phyloP scores from a whole-genome alignment of 2,888 invertebrate genomes.

The Allygus modestus region DNA sequence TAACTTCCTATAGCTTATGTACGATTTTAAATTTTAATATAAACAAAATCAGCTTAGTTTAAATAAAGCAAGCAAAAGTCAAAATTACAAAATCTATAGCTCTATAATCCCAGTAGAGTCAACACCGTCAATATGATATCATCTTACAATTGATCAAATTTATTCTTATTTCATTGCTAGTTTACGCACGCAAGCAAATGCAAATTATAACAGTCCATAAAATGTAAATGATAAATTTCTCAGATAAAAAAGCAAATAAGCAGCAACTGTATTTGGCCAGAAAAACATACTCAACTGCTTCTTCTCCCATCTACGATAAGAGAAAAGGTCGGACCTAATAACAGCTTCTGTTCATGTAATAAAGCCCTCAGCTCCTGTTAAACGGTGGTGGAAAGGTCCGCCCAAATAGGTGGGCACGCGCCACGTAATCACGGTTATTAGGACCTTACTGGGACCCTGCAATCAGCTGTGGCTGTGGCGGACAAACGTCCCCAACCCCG shows the following conservation, averaged over 20 bases:
- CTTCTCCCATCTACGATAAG: constrained; percentile 9
- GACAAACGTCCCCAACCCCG: not conserved
- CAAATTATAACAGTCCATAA: too few relatives aligned
- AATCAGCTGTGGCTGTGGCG: constrained; percentile 29
- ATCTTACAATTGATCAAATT: too few relatives aligned
- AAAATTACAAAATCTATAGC: too few relatives aligned
- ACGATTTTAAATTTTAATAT: too few relatives aligned
- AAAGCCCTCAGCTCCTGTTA: constrained; percentile 58
- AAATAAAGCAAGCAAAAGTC: too few relatives aligned
- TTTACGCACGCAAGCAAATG: too few relatives aligned
- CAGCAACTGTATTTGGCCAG: constrained; percentile 15
- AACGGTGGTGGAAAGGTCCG: constrained; percentile 56
- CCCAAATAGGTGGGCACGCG: constrained; percentile 52
- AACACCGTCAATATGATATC: too few relatives aligned
- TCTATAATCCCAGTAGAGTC: too few relatives aligned
- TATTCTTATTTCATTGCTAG: too few relatives aligned
- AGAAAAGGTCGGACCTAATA: constrained; percentile 53
- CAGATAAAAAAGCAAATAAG: constrained; percentile 7
- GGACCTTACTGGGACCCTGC: constrained; percentile 49
- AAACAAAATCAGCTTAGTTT: too few relatives aligned
- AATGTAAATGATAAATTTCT: too few relatives aligned
- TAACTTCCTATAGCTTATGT: too few relatives aligned
- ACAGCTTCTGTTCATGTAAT: constrained; percentile 58
- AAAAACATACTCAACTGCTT: constrained; percentile 31
- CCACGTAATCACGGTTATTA: constrained; percentile 58